These are phyloP conservation scores for Plotosus lineatus DNA, from an alignment of 2,113 vertebrate species.

Conservation along the genomic window DNA sequence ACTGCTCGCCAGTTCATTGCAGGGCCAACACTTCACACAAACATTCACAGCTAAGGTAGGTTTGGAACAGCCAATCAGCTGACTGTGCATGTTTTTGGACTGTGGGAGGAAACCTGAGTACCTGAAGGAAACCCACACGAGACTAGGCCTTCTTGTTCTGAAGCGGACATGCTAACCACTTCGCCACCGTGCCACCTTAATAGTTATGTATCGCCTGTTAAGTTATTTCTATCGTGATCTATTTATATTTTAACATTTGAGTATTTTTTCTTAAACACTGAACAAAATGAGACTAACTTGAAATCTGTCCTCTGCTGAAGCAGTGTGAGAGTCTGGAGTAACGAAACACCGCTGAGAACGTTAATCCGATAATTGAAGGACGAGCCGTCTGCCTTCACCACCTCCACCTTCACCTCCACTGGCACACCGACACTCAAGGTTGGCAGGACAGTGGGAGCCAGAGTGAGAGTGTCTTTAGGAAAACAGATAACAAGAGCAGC, in stretches of 20 bases:
- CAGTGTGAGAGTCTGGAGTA: conserved; percentile 76
- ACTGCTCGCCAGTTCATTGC: no score
- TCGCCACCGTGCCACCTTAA: no score
- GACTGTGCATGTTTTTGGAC: no score
- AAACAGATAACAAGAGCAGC: background rate
- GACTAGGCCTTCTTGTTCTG: no score
- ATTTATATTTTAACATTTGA: background rate
- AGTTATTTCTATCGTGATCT: background rate
- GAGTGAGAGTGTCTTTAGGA: conserved; percentile 70
- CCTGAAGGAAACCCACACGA: no score
- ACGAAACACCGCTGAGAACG: conserved; percentile 61
- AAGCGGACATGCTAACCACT: no score
- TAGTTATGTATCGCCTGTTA: no score
- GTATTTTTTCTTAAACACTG: background rate
- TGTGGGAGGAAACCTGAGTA: no score
- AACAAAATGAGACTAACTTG: conserved; percentile 73
- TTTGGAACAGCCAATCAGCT: no score
- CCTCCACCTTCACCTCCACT: conserved; percentile 77
- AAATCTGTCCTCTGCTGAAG: conserved; percentile 62
- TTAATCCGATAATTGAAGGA: conserved; percentile 54
- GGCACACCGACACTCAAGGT: conserved; percentile 55
- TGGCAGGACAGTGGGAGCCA: conserved; percentile 48
- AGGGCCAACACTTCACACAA: no score
- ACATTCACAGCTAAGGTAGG: no score
- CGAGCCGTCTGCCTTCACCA: conserved; percentile 60